A percentile compares a stretch with the other conserved stretches of the same genome.
Conservation (phyloP, 2,113 vertebrate genomes). For the Phrynocephalus versicolor region DNA sequence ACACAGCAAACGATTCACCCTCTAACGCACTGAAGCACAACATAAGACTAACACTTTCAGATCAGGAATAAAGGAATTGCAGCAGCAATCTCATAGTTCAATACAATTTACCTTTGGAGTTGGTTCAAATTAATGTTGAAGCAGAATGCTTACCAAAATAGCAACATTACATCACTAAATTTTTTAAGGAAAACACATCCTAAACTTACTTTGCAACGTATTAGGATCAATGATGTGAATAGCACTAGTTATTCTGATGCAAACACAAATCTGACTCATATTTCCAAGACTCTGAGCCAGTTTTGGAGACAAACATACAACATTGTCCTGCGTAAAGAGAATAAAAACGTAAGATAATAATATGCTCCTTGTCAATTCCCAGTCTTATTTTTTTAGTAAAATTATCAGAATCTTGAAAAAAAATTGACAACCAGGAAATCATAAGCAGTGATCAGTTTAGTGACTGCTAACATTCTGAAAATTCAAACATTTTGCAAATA, state of each 20-base stretch:
- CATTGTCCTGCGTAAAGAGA: constrained; percentile 84
- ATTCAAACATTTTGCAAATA: not conserved
- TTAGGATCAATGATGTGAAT: constrained; percentile 94
- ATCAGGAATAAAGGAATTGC: not conserved
- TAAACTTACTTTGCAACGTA: constrained; percentile 89
- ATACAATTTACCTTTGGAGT: not conserved
- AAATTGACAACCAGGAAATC: not conserved
- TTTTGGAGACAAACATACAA: constrained; percentile 92
- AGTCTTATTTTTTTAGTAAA: fast-evolving
- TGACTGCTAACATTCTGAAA: not conserved
- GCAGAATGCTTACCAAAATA: not conserved
- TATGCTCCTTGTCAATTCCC: not conserved
- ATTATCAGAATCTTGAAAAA: not conserved
- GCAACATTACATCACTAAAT: not conserved
- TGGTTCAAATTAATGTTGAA: not conserved
- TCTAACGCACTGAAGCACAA: not conserved
- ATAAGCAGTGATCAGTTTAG: not conserved
- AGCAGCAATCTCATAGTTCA: not conserved
- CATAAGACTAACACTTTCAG: not conserved
- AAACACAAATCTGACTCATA: constrained; percentile 95
- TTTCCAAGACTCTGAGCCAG: constrained; percentile 95
- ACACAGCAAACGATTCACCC: not conserved
- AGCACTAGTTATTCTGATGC: constrained; percentile 88
- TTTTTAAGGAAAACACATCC: not conserved
- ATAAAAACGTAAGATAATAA: not conserved